Evolutionary conservation across 2,113 vertebrate genomes (phyloP), one percentile per base, ranked within the genome.

Genomic region (Lynx canadensis): DNA sequence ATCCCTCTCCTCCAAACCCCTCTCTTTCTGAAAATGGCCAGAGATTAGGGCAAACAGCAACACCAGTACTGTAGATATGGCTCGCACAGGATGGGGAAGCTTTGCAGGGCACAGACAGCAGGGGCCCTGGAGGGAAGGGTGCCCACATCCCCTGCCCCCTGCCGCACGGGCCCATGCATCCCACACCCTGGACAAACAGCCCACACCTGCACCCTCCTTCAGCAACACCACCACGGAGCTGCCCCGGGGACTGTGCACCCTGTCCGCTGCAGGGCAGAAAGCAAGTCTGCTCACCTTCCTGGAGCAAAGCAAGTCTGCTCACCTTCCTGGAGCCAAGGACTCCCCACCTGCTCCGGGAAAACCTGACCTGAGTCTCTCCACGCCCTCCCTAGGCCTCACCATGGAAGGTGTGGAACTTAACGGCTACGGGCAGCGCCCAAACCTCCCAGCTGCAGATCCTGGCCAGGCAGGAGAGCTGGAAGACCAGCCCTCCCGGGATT

Each of bases 341-440:
- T 78, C 48, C 36, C 38, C 13, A 38, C 82, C n/a, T 7, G n/a
- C 69, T 55, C 33, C n/a, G 36, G 27, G 41, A 27, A 38, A 52
- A 50, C 38, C 2, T 0, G 19, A 33, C 57, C 29, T 45, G 27
- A 7, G 14, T 79, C 73, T 55, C 73, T 55, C n/a, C 29, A n/a
- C 1, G 4, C 4, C 14, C 65, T 45, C 84, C 33, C 23, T 41
- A 4, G 48, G 48, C 29, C 29, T 52, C 18, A 23, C 16, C 4
- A 0, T 15, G 23, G 31, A 76, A 11, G 29, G 63, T 3, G 2
- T 19, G 29, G 63, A 93, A 10, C 38, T 29, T 29, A 0, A 10
- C 0, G 0, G 5, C 7, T 13, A 4, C 2, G 3, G 33, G 16
- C 45, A 9, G 15, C 14, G 0, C 23, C 25, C 31, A 60, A 2